A percentile compares a stretch with the other conserved stretches of the same genome.
phyloP scores from a whole-genome alignment of 2,113 vertebrate genomes.

The Gorsachius goisagi region DNA sequence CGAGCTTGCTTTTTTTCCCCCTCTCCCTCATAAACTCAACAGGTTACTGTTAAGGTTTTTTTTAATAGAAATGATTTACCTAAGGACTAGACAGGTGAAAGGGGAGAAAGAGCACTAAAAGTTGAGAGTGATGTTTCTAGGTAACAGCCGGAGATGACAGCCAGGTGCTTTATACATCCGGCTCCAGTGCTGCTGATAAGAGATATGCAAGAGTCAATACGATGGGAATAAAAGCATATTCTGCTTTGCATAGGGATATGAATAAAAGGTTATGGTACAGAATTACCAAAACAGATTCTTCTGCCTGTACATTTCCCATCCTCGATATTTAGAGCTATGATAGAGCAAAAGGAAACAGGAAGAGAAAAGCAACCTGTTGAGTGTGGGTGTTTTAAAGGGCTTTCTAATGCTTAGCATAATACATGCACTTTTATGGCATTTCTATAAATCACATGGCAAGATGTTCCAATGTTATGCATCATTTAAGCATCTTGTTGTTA shows the following conservation, averaged over 20 bases:
- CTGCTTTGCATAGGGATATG: background rate
- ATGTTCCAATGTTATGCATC: background rate
- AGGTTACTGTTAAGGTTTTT: background rate
- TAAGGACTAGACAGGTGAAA: background rate
- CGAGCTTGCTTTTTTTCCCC: background rate
- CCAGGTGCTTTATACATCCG: background rate
- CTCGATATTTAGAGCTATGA: background rate
- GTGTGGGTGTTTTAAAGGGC: slow-evolving; percentile 33
- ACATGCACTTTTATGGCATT: background rate
- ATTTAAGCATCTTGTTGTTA: background rate
- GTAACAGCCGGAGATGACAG: background rate
- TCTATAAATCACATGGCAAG: background rate
- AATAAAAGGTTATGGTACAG: background rate
- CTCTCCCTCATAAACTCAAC: background rate
- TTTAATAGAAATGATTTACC: background rate
- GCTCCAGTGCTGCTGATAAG: slow-evolving; percentile 23
- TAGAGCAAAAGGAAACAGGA: background rate
- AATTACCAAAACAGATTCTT: background rate
- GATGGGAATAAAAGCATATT: background rate
- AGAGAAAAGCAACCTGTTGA: background rate
- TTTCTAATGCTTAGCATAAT: background rate
- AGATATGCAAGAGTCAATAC: background rate
- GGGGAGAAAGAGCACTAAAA: background rate
- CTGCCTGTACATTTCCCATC: background rate
- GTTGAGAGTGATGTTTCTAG: slow-evolving; percentile 18